Conservation (phyloP, 2,113 vertebrate species). For the Brienomyrus brachyistius region DNA sequence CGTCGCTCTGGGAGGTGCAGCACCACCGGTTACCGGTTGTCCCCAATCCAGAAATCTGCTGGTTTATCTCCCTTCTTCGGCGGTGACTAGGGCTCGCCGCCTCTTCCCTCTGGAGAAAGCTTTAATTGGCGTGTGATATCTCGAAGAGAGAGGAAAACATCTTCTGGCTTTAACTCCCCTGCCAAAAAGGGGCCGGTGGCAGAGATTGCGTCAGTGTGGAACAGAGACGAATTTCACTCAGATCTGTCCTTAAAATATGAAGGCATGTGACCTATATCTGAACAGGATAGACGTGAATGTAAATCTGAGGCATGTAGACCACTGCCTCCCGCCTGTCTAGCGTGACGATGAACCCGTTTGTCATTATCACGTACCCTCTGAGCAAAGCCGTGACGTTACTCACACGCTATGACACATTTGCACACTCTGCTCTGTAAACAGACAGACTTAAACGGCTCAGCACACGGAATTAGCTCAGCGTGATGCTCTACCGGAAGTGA, state of each 20-base stretch:
- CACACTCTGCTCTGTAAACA: not conserved
- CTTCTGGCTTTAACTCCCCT: constrained; percentile 2
- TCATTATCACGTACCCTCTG: not conserved
- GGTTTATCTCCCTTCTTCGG: constrained; percentile 46
- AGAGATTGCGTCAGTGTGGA: not conserved
- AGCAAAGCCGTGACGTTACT: not conserved
- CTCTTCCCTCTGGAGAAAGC: constrained; percentile 38
- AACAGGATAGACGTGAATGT: not conserved
- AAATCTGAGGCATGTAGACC: not conserved
- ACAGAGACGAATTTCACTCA: not conserved
- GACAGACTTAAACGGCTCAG: not conserved
- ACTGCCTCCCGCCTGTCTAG: not conserved
- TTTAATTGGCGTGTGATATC: constrained; percentile 41
- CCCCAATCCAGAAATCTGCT: constrained; percentile 44
- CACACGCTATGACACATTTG: not conserved
- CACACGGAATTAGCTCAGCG: no score
- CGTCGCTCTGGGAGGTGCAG: constrained; percentile 45
- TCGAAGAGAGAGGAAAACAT: constrained; percentile 40
- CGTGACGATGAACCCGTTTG: not conserved
- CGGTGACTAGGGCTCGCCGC: constrained; percentile 39
- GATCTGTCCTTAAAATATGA: not conserved
- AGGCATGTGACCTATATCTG: not conserved
- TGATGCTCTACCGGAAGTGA: not conserved
- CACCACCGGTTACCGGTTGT: constrained; percentile 51
- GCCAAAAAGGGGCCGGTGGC: not conserved